Conservation (phyloP, 2,113 vertebrate species). For the Protobothrops mucrosquamatus region DNA sequence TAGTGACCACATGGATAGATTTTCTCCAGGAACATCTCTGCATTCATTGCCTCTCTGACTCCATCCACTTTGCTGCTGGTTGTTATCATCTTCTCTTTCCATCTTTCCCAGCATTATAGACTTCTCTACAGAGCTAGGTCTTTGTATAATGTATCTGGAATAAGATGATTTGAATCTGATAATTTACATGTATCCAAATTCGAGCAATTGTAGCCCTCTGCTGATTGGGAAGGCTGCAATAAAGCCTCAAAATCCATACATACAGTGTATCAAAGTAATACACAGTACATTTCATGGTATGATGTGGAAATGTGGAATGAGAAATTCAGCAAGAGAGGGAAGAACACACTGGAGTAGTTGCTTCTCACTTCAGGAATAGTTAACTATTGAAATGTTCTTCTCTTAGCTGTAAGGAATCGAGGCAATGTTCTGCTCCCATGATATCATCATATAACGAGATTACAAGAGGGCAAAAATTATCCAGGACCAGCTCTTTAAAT, state of each 20-base stretch:
- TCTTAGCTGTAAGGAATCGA: slow-evolving; percentile 28
- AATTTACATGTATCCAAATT: not conserved
- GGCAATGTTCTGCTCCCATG: slow-evolving; percentile 26
- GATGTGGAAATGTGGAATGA: not conserved
- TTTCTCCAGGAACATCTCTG: not conserved
- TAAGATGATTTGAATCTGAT: not conserved
- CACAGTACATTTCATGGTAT: not conserved
- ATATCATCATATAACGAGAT: not conserved
- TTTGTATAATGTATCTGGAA: not conserved
- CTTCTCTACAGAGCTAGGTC: not conserved
- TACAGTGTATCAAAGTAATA: not conserved
- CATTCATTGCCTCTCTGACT: not conserved
- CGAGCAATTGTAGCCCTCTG: not conserved
- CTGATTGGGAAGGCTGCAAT: not conserved
- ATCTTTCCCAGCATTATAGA: not conserved
- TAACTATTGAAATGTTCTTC: not conserved
- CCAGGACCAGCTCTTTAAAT: slow-evolving; percentile 34
- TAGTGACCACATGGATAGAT: not conserved
- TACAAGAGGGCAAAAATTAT: slow-evolving; percentile 17
- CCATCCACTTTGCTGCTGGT: not conserved
- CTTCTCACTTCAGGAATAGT: not conserved
- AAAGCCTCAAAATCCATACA: not conserved
- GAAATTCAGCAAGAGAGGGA: not conserved
- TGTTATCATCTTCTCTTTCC: not conserved
- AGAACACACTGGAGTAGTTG: not conserved